phyloP scores from a whole-genome alignment of 1,140 invertebrate species.

The Cydia splendana region DNA sequence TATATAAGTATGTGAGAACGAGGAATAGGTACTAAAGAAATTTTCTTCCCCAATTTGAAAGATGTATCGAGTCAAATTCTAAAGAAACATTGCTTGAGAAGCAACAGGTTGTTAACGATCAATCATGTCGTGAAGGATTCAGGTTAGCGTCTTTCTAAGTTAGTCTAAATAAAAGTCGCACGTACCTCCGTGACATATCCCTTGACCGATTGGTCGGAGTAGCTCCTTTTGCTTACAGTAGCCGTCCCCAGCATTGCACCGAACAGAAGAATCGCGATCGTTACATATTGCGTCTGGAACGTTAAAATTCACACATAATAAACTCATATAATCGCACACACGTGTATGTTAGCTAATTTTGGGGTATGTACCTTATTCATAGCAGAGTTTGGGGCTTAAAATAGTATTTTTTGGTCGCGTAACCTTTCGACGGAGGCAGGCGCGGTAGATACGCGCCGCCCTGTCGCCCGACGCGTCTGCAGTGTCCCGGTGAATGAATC shows the following conservation, averaged over 20 bases:
- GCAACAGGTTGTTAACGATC: slow-evolving; percentile 20
- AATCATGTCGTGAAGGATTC: neutral
- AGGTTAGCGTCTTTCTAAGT: neutral
- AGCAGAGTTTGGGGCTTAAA: slow-evolving; percentile 59
- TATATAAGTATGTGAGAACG: neutral
- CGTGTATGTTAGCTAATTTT: slow-evolving; percentile 27
- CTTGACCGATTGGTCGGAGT: slow-evolving; percentile 88
- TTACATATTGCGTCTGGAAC: slow-evolving; percentile 67
- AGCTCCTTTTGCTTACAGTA: slow-evolving; percentile 83
- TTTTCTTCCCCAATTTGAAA: neutral
- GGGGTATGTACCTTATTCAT: slow-evolving; percentile 59
- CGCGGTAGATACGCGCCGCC: slow-evolving; percentile 7
- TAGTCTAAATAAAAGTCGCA: slow-evolving; percentile 3
- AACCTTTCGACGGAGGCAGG: slow-evolving; percentile 53
- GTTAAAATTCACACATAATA: slow-evolving; percentile 36
- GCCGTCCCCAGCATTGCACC: slow-evolving; percentile 56
- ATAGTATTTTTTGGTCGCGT: slow-evolving; percentile 47
- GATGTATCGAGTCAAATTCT: neutral
- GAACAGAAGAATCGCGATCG: slow-evolving; percentile 59
- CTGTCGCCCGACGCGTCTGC: neutral
- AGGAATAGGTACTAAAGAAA: neutral
- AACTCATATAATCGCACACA: slow-evolving; percentile 41
- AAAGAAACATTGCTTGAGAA: neutral
- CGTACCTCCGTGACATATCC: slow-evolving; percentile 90
- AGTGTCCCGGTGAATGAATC: neutral